Evolutionary conservation across 2,888 invertebrate genomes (phyloP).

Genomic region (Tubulanus polymorphus): DNA sequence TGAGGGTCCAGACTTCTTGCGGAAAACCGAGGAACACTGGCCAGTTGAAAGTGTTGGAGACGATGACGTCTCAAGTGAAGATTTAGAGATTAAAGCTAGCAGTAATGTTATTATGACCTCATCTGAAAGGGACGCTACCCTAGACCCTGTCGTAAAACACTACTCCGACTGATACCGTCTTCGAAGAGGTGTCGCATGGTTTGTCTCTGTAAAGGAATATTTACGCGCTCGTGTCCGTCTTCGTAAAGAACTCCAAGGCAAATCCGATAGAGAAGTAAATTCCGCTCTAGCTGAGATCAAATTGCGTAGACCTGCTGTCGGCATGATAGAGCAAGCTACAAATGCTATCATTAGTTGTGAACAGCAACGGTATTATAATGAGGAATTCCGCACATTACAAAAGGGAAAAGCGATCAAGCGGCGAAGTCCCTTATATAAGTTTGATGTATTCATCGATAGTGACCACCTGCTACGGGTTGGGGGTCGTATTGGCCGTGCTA

Average conservation of each 20-base stretch:
- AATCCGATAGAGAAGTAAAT: no score
- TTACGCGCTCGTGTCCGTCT: background rate
- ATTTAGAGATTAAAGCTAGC: background rate
- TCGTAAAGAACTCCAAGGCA: no score
- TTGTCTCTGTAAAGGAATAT: background rate
- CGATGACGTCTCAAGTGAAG: background rate
- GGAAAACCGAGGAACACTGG: background rate
- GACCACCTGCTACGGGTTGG: background rate
- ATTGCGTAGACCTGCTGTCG: no score
- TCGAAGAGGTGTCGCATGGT: background rate
- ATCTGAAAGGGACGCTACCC: background rate
- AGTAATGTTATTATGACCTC: background rate
- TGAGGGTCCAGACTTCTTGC: conserved; percentile 1
- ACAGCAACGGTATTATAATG: background rate
- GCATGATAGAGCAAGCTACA: background rate
- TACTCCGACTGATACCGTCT: background rate
- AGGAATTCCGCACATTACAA: background rate
- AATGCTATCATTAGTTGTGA: background rate
- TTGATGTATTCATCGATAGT: background rate
- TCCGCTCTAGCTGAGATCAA: no score
- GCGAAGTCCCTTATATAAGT: background rate
- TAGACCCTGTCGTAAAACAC: background rate
- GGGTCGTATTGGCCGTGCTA: background rate
- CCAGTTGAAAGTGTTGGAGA: no score
- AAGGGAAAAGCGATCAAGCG: background rate